Percentiles rank a stretch among this genome's conserved stretches.
phyloP scores from a whole-genome alignment of 2,113 vertebrate species.

The Isurus oxyrinchus region DNA sequence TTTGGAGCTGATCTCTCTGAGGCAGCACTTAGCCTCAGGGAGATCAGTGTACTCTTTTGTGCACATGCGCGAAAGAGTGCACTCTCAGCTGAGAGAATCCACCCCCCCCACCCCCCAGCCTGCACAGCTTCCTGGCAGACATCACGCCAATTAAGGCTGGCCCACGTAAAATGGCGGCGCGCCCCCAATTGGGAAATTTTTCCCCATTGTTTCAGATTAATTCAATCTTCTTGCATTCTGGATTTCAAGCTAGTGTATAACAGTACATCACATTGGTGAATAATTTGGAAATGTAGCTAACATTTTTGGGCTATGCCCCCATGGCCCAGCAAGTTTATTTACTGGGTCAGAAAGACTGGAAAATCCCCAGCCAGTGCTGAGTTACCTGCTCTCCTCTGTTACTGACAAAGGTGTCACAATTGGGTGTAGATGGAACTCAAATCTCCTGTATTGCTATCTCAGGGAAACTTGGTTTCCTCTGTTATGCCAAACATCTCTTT shows the following conservation, averaged over 20 bases:
- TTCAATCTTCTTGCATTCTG: not conserved
- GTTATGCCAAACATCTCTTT: not conserved
- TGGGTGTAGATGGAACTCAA: not conserved
- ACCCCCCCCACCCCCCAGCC: too few species aligned
- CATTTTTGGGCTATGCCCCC: not conserved
- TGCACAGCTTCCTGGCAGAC: too few species aligned
- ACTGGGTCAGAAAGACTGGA: not conserved
- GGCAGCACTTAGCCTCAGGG: too few species aligned
- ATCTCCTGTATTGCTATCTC: not conserved
- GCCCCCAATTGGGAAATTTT: too few species aligned
- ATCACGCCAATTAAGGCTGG: too few species aligned
- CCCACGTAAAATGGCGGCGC: too few species aligned
- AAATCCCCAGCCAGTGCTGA: not conserved
- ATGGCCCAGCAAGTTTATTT: not conserved
- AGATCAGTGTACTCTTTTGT: too few species aligned
- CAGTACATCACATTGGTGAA: not conserved
- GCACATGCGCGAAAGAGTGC: too few species aligned
- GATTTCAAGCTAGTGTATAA: not conserved
- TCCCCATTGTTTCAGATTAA: not conserved
- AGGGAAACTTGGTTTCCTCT: not conserved
- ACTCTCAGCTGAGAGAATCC: too few species aligned
- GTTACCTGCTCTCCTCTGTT: not conserved
- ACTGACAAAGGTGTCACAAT: not conserved
- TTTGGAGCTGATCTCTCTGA: too few species aligned
- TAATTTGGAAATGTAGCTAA: not conserved